Base-by-base conservation (phyloP, 2,113 vertebrate genomes). In the Sceloporus tristichus region DNA sequence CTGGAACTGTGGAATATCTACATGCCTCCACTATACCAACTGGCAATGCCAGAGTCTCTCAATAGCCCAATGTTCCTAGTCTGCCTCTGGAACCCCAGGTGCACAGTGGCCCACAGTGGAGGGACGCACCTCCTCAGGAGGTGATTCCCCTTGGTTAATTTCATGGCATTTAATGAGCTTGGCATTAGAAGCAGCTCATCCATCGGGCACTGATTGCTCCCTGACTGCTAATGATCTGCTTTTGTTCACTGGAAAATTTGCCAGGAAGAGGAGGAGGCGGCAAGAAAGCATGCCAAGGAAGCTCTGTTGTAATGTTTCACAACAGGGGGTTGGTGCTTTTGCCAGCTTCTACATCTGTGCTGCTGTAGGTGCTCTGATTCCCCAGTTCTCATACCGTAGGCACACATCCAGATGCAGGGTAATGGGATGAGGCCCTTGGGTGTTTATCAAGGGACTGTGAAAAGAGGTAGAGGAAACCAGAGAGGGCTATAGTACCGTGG, bases 221-320 rank as follows among this genome's bases (percentile, higher is more conserved):
- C 83, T 54, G 14, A 66, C 83, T 80, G 83, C 83, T 85, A 75
- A 89, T 75, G 83, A 80, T 62, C 40, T 27, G 70, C 76, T 74
- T 65, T 79, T 40, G 29, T 74, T 89, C 29, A 54, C 88, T 89
- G 77, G 83, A 85, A 89, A 85, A 80, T 66, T 80, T 77, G 76
- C 70, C 8, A 3, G 53, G 75, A 29, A 25, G 29, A 48, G 9
- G 66, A 66, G 76, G n/a, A 54, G 53, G 38, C 62, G 53, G 62
- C 85, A 62, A 3, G 38, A 38, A 74, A 23, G 53, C 68, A 14
- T 79, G 27, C 9, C 9, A 4, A 62, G 65, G 27, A 59, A 59
- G 27, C 65, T 27, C 65, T 79, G 34, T 62, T 79, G 83, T 19
- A 53, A 74, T 10, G 0, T 53, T 54, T 62, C 66, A 2, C 18